A percentile compares a stretch with the other conserved stretches of the same genome.
Evolutionary conservation across 1,140 invertebrate species (phyloP).

Genomic region (Carposina sasakii): DNA sequence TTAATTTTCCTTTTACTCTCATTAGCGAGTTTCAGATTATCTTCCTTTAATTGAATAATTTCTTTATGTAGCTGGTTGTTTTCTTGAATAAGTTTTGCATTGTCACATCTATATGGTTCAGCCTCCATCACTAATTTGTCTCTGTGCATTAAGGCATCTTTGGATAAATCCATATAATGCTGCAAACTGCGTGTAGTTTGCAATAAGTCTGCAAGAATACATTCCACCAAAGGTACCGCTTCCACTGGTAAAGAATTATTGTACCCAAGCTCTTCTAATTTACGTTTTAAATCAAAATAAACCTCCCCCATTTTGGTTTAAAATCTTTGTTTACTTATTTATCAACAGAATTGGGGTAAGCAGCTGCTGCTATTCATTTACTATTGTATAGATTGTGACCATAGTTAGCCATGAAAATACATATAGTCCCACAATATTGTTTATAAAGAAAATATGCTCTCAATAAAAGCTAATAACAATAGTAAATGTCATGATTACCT

Average conservation of each 20-base stretch:
- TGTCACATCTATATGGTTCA: constrained; percentile 82
- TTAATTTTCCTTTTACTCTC: constrained; percentile 56
- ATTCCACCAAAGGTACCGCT: constrained; percentile 82
- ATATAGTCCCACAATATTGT: no score
- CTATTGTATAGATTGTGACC: no score
- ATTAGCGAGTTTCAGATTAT: constrained; percentile 43
- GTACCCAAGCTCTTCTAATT: constrained; percentile 78
- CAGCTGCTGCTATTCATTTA: no score
- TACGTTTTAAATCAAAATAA: constrained; percentile 54
- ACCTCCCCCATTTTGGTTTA: constrained; percentile 46
- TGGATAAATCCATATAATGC: constrained; percentile 82
- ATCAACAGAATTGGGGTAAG: no score
- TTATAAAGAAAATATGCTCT: no score
- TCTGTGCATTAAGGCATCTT: constrained; percentile 76
- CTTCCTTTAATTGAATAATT: constrained; percentile 78
- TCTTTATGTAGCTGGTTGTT: constrained; percentile 82
- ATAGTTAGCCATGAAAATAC: no score
- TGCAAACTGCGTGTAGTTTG: constrained; percentile 85
- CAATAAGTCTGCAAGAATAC: constrained; percentile 81
- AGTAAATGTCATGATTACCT: no score
- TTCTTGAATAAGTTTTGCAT: constrained; percentile 79
- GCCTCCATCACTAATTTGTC: constrained; percentile 74
- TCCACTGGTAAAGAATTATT: constrained; percentile 81
- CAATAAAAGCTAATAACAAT: no score
- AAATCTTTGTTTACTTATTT: no score